Conservation (phyloP, 2,888 invertebrate genomes). For the Alviniconcha strummeri region DNA sequence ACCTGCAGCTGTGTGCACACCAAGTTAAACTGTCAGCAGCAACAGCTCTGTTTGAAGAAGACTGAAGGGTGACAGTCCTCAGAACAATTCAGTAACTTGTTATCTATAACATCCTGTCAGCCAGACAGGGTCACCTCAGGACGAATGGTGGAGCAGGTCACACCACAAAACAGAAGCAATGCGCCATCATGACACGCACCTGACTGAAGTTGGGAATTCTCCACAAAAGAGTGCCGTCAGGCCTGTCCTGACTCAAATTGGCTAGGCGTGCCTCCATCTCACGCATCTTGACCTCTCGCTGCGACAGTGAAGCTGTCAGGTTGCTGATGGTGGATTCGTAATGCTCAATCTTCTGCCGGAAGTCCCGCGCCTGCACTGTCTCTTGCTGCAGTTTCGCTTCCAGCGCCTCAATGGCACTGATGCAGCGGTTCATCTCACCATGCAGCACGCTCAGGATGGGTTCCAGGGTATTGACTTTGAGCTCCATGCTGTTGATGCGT, state of each 20-base stretch:
- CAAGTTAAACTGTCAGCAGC: too few relatives aligned
- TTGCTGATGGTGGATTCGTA: slow-evolving; percentile 46
- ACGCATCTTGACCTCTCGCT: slow-evolving; percentile 53
- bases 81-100: too few relatives aligned
- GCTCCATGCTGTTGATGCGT: slow-evolving; percentile 29
- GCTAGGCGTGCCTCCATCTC: slow-evolving; percentile 53
- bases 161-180: too few relatives aligned
- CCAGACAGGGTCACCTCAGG: too few relatives aligned
- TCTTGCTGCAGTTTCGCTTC: slow-evolving; percentile 39
- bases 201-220: slow-evolving; percentile 62
- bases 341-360: slow-evolving; percentile 40
- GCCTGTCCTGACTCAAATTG: slow-evolving; percentile 53
- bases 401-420: slow-evolving; percentile 53
- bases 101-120: too few relatives aligned
- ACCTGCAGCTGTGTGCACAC: too few relatives aligned
- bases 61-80: too few relatives aligned
- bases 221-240: slow-evolving; percentile 70
- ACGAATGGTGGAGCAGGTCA: too few relatives aligned
- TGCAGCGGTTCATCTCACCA: slow-evolving; percentile 59
- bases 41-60: too few relatives aligned
- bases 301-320: slow-evolving; percentile 48
- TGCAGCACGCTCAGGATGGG: slow-evolving; percentile 61
- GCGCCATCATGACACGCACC: slow-evolving; percentile 32
- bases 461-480: slow-evolving; percentile 53
- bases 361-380: slow-evolving; percentile 9